phyloP scores from a whole-genome alignment of 2,113 vertebrate species.

The Megaceryle maxima region DNA sequence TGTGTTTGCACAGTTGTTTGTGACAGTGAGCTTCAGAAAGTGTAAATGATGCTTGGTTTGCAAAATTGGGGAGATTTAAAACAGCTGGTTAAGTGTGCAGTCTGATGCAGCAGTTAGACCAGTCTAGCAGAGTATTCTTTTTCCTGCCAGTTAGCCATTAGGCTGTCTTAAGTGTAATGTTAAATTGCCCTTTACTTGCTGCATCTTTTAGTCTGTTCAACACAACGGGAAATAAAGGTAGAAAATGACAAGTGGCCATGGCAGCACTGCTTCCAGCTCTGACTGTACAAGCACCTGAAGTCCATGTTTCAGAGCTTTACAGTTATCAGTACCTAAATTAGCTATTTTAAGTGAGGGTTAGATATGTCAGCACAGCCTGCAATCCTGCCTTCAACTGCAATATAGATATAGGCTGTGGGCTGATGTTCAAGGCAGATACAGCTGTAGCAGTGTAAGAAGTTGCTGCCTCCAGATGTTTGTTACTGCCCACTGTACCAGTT shows the following conservation, averaged over 20 bases:
- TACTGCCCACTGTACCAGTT: rapidly evolving
- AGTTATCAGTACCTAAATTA: background rate
- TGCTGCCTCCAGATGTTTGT: background rate
- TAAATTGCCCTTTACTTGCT: background rate
- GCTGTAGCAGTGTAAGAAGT: background rate
- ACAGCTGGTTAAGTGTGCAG: background rate
- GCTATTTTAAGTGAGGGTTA: background rate
- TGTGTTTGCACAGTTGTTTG: background rate
- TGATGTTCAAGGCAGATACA: background rate
- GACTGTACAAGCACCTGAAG: background rate
- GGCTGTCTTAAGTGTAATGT: background rate
- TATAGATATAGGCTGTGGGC: background rate
- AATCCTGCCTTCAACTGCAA: background rate
- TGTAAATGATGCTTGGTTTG: background rate
- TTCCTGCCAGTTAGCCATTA: background rate
- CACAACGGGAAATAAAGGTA: background rate
- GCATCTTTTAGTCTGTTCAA: background rate
- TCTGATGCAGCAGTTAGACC: background rate
- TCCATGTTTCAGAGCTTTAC: background rate
- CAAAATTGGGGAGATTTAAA: rapidly evolving
- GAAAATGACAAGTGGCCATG: background rate
- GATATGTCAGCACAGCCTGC: background rate
- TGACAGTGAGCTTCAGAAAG: background rate
- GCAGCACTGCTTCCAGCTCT: background rate
- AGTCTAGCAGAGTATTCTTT: background rate